phyloP scores from a whole-genome alignment of 2,113 vertebrate species.

The Leucoraja erinaceus region DNA sequence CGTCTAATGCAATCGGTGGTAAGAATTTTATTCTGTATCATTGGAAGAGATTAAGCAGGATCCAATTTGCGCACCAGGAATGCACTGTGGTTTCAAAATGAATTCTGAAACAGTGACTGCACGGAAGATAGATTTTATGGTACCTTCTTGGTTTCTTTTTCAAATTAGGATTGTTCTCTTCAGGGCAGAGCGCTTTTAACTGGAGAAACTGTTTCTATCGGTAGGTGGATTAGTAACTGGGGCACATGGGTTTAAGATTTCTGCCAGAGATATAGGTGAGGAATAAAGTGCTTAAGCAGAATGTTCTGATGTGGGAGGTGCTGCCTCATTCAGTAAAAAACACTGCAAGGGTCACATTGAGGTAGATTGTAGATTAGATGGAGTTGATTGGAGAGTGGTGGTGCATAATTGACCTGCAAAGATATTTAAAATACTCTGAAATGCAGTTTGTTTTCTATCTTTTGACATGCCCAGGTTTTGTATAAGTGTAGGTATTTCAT shows the following conservation, averaged over 20 bases:
- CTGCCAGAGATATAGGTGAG: not conserved
- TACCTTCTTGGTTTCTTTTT: not conserved
- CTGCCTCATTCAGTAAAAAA: no score
- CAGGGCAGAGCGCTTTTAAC: not conserved
- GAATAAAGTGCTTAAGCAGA: not conserved
- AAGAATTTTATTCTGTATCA: not conserved
- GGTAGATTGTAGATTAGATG: no score
- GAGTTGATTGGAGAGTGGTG: no score
- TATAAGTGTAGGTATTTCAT: not conserved
- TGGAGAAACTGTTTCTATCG: not conserved
- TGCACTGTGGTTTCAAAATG: not conserved
- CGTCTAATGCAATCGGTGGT: constrained; percentile 28
- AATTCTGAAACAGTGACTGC: not conserved
- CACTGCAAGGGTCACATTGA: no score
- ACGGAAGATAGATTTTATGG: not conserved
- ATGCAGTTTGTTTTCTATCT: not conserved
- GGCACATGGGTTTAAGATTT: not conserved
- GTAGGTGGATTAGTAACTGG: not conserved
- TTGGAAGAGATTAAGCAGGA: not conserved
- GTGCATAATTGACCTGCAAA: no score
- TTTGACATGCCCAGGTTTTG: not conserved
- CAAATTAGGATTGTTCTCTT: not conserved
- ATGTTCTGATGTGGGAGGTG: no score
- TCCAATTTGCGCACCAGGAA: not conserved
- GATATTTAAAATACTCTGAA: no score